A percentile compares a stretch with the other conserved stretches of the same genome.
Evolutionary conservation across 2,113 vertebrate genomes (phyloP).

Genomic region (Oreochromis aureus): DNA sequence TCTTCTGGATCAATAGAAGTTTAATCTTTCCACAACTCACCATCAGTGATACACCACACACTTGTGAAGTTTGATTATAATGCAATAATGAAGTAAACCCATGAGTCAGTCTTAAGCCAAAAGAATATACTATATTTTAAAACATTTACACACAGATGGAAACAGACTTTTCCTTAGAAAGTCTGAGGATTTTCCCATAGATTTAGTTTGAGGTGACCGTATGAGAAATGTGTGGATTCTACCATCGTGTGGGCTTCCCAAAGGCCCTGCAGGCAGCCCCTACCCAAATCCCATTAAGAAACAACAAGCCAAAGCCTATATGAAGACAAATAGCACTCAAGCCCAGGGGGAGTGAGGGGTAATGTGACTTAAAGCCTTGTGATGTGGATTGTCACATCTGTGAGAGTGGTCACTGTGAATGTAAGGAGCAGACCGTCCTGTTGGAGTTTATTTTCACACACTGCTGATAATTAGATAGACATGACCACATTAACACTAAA

Average conservation of each 20-base stretch:
- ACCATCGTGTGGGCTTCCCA: background rate
- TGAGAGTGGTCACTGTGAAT: conserved; percentile 24
- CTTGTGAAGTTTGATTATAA: background rate
- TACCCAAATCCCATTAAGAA: conserved; percentile 31
- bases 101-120: background rate
- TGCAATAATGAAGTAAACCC: background rate
- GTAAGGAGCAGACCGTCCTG: background rate
- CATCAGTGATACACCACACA: background rate
- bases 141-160: background rate
- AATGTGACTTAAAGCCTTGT: conserved; percentile 35
- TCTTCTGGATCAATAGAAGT: conserved; percentile 24
- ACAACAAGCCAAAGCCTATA: conserved; percentile 8
- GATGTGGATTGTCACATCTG: conserved; percentile 48
- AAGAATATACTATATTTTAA: background rate
- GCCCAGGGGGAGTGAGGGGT: conserved; percentile 6
- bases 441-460: conserved; percentile 30
- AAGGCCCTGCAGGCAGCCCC: conserved; percentile 4
- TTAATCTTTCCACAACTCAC: conserved; percentile 44
- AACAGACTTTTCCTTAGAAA: background rate
- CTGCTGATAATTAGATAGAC: conserved; percentile 54
- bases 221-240: conserved; percentile 29
- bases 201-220: background rate
- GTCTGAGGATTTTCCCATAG: background rate
- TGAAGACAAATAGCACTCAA: conserved; percentile 2
- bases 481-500: background rate